These are phyloP conservation scores for Onthophagus sagittarius DNA, from an alignment of 2,888 invertebrate genomes.

Conservation along the genomic window DNA sequence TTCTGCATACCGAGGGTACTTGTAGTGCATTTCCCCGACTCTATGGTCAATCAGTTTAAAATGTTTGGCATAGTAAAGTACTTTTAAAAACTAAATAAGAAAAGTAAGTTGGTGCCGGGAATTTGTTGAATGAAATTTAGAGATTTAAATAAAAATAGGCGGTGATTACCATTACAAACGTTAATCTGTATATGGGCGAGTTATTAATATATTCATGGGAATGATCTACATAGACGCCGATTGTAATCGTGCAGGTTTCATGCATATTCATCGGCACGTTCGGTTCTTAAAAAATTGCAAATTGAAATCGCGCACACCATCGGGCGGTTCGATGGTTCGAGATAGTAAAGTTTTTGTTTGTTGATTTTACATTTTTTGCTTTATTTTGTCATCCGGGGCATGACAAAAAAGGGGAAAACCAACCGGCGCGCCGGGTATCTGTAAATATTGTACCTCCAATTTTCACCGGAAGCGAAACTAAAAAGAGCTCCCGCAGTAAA, in stretches of 20 bases:
- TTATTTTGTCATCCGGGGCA: neutral
- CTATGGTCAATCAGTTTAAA: neutral
- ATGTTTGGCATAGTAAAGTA: neutral
- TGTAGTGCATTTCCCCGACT: neutral
- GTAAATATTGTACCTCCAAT: neutral
- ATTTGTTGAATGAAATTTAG: neutral
- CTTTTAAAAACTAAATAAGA: too few species aligned
- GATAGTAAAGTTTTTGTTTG: neutral
- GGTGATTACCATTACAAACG: neutral
- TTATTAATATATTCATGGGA: neutral
- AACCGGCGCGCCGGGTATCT: neutral
- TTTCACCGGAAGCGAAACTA: neutral
- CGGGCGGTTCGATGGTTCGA: neutral
- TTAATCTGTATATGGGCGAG: neutral
- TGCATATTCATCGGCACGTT: neutral
- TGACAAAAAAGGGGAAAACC: neutral
- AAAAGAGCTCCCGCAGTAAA: neutral
- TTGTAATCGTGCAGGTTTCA: neutral
- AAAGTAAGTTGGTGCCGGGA: too few species aligned
- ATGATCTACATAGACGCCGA: neutral
- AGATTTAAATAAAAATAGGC: neutral
- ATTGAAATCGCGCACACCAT: neutral
- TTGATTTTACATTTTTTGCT: neutral
- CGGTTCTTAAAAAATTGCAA: neutral
- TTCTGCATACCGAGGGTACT: neutral